Percentiles rank a stretch among this genome's conserved stretches.
phyloP scores from a whole-genome alignment of 2,797 vertebrate genomes.

The Meda fulgida region DNA sequence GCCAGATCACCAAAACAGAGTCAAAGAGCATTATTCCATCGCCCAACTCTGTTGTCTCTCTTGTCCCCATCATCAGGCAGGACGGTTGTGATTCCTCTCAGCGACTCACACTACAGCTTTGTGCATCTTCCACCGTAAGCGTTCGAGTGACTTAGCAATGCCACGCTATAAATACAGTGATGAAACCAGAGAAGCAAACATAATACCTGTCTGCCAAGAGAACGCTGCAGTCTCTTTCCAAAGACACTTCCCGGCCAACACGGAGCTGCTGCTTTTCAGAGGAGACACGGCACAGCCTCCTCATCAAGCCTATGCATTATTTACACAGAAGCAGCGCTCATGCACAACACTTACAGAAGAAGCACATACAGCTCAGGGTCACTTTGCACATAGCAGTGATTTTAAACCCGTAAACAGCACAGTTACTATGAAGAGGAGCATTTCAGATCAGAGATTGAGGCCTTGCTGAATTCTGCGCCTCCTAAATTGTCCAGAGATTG shows the following conservation, averaged over 20 bases:
- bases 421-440: not conserved
- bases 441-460: not conserved
- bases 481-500: not conserved
- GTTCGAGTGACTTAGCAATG: constrained; percentile 32
- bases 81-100: constrained; percentile 1
- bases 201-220: constrained; percentile 35
- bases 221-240: constrained; percentile 5
- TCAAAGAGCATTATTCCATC: constrained; percentile 6
- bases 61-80: not conserved
- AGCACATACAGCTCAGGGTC: constrained; percentile 11
- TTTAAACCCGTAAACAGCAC: constrained; percentile 7
- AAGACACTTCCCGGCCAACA: constrained; percentile 7
- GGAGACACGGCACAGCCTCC: not conserved
- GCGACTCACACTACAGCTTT: not conserved
- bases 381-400: constrained; percentile 15
- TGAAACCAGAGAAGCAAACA: constrained; percentile 48
- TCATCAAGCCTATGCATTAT: constrained; percentile 37
- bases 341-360: constrained; percentile 9
- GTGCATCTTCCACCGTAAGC: constrained; percentile 10
- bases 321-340: constrained; percentile 12
- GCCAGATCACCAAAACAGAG: constrained; percentile 37
- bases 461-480: not conserved
- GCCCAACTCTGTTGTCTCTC: not conserved
- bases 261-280: not conserved
- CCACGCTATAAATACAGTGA: constrained; percentile 35